Base-by-base conservation (phyloP, 1,140 invertebrate species). In the Schlechtendalia chinensis region DNA sequence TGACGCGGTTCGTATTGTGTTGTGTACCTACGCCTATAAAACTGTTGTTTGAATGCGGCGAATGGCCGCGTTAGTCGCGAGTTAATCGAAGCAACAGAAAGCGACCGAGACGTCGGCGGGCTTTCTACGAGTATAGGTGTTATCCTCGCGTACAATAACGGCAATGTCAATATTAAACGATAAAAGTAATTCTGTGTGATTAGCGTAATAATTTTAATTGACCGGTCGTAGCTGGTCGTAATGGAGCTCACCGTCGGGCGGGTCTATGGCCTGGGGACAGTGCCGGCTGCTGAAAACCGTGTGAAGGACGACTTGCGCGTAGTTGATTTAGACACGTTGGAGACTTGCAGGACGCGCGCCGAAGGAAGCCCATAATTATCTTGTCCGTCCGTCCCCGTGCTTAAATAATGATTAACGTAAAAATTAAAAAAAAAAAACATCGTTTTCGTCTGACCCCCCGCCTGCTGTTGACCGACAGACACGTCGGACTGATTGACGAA, bases 131-230 rank as follows among this genome's bases (percentile, higher is more conserved):
- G n/a, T n/a, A 69, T 69, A 69, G 39, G 67, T 69, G 39, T 69
- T 69, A 47, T 47, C 45, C 67, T 69, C 67, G 39, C 17, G 45
- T 58, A 58, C 22, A 71, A 47, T 67, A 47, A 45, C 47, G 47
- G 16, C 53, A 50, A 47, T 50, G 53, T 24, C 53, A 32, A 74
- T 56, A 22, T 32, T 77, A 4, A 58, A 58, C 22, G 16, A 58
- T 45, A 45, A 39, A 39, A 39, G 72, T 77, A 58, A 24, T 29
- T n/a, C n/a, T n/a, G n/a, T 16, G 32, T 11, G 72, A 45, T 54
- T 24, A 59, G 72, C 29, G 32, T 45, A 77, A 77, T 59, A 77
- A 56, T 59, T 77, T 77, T 77, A 77, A 77, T 59, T 77, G n/a
- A n/a, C n/a, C n/a, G 72, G 29, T 24, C 54, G 32, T 77, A 77